Evolutionary conservation across 1,140 invertebrate species (phyloP).

Genomic region (Drosophila sp.): DNA sequence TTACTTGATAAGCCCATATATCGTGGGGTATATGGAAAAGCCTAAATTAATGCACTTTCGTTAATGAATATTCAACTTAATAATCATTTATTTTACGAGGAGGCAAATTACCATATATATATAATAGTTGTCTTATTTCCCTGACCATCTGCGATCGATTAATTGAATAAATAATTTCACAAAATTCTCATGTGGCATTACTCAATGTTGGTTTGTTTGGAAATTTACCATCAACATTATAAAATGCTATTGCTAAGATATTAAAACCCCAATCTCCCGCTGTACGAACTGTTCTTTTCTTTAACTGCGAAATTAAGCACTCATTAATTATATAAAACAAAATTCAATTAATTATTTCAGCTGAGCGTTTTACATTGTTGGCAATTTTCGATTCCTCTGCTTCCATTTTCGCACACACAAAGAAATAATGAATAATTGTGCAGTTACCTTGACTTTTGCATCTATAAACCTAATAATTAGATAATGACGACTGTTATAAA

Average conservation of each 20-base stretch:
- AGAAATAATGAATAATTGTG: conserved; percentile 72
- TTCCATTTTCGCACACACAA: conserved; percentile 14
- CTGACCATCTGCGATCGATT: conserved; percentile 35
- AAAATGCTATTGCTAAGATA: background rate
- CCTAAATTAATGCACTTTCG: conserved; percentile 34
- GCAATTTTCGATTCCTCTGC: conserved; percentile 18
- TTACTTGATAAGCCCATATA: conserved; percentile 32
- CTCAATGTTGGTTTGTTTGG: no score
- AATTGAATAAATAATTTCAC: no score
- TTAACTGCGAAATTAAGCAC: background rate
- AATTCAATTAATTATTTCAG: conserved; percentile 35
- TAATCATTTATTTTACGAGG: conserved; percentile 18
- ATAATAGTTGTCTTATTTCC: conserved; percentile 3
- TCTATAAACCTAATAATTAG: conserved; percentile 67
- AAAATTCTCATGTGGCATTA: no score
- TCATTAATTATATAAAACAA: conserved; percentile 46
- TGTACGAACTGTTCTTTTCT: background rate
- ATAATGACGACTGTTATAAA: conserved; percentile 63
- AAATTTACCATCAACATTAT: background rate
- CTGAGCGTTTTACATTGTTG: conserved; percentile 11
- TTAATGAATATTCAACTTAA: conserved; percentile 45
- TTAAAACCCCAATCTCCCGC: background rate
- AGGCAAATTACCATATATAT: background rate
- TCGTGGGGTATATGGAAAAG: background rate
- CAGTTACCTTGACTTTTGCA: conserved; percentile 79